Base-by-base conservation (phyloP, 2,797 vertebrate genomes). In the Hirundo rustica region DNA sequence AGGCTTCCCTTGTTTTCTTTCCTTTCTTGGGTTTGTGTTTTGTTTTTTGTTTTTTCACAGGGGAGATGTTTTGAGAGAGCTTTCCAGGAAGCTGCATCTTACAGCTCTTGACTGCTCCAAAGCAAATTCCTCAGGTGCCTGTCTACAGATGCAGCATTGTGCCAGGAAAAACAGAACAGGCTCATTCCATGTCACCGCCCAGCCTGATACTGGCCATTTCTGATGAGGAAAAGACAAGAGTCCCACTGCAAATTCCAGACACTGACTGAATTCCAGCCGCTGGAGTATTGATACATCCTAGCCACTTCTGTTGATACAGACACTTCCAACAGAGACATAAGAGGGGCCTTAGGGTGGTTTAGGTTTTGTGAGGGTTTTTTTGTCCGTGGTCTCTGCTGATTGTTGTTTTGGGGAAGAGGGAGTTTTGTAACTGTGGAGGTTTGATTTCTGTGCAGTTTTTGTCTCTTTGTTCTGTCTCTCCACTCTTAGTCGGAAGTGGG, bases 401-500 rank as follows among this genome's bases (percentile, higher is more conserved):
- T 26, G 22, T 17, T 44, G 8, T 26, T 17, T 53, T 13, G 26
- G 5, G 4, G 13, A 9, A 61, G 26, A 17, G 5, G 9, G 22
- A 30, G 9, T 51, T 51, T 70, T 44, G 7, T 26, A 16, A 11
- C 13, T 14, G 17, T 32, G 32, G 13, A 30, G 8, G 7, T 44
- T 81, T 36, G 47, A 17, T 36, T 61, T 44, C 47, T 25, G 13
- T 20, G 45, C 17, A 54, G 1, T 0, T 5, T 34, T 29, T 18
- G 10, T 36, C 9, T 25, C 32, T 36, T 51, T 50, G 11, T 44
- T 70, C 26, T 16, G 21, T 51, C 32, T 70, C 45, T 80, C 30
- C 4, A 42, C 0, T 0, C 15, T 16, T 2, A 51, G 25, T 16
- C 0, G 0, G 20, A 34, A 51, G 32, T 44, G 26, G 22, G 5